Evolutionary conservation across 2,113 vertebrate species (phyloP), one percentile per base, ranked within the genome.

Genomic region (Saguinus imperator): DNA sequence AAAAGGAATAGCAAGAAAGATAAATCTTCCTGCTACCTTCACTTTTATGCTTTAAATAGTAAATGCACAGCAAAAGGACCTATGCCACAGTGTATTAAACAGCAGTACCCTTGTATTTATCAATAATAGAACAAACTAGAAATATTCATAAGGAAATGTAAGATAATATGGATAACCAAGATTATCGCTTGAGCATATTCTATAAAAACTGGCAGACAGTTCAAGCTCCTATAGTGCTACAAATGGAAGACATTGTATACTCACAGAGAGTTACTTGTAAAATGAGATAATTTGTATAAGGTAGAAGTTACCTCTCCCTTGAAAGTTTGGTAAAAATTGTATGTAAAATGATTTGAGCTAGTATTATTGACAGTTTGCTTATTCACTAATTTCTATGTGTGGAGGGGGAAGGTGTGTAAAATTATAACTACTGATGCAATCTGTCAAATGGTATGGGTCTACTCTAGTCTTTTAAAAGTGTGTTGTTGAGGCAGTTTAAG

Each of bases 381-480:
- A 68, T 52, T 73, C 76, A 55, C 35, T 88, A 32, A 80, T 73
- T 70, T 95, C 29, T 68, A 29, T 1, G 16, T 68, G 16, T 68
- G 66, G 32, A 35, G 37, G 2, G 2, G 21, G 23, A 18, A 27
- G 18, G 6, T 94, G 16, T 75, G 52, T 79, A 84, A 77, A 64
- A 76, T 68, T 68, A 3, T 64, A 93, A 48, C 25, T 40, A 12
- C 40, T 61, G 32, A 70, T 55, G 76, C 35, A 43, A 35, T 27
- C 75, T 94, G 9, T 77, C 43, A 77, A 96, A 89, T 61, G 23
- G 10, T 94, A 80, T 50, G 81, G 32, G n/a, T 81, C 85, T 87
- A 61, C 29, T 96, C 48, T n/a, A 68, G 50, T 52, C 52, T 35
- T 29, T 48, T 43, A 32, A 43, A 75, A 75, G 68, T 20, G 27